Conservation (phyloP, 1,140 invertebrate genomes). For the Hylaeus volcanicus region DNA sequence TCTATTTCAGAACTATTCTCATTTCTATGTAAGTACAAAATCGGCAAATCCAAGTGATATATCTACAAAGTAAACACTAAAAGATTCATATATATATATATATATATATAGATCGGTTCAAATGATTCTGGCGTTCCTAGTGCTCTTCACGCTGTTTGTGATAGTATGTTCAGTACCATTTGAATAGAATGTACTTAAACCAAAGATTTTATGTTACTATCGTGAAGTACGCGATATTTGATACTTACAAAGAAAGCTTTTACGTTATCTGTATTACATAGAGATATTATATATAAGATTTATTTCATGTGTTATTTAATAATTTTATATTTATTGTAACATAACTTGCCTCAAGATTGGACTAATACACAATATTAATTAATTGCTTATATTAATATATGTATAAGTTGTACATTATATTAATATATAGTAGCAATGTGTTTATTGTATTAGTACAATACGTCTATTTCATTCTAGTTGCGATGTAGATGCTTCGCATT, state of each 20-base stretch:
- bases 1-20: background rate
- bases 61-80: background rate
- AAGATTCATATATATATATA: background rate
- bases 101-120: too few relatives aligned
- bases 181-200: conserved; percentile 10
- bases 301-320: background rate
- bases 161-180: too few relatives aligned
- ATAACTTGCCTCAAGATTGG: background rate
- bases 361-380: conserved; percentile 9
- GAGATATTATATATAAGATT: background rate
- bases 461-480: background rate
- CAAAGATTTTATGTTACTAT: conserved; percentile 26
- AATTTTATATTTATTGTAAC: conserved; percentile 5
- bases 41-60: background rate
- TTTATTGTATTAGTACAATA: conserved; percentile 12
- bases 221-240: conserved; percentile 19
- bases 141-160: too few relatives aligned
- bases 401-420: background rate
- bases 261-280: conserved; percentile 27
- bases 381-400: conserved; percentile 18
- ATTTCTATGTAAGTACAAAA: background rate
- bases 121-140: too few relatives aligned
- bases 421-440: background rate
- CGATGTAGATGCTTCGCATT: background rate
- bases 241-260: conserved; percentile 21